Percentiles rank a stretch among this genome's conserved stretches.
These are phyloP conservation scores for Mystacides longicornis DNA, from an alignment of 2,888 invertebrate species.

Conservation along the genomic window DNA sequence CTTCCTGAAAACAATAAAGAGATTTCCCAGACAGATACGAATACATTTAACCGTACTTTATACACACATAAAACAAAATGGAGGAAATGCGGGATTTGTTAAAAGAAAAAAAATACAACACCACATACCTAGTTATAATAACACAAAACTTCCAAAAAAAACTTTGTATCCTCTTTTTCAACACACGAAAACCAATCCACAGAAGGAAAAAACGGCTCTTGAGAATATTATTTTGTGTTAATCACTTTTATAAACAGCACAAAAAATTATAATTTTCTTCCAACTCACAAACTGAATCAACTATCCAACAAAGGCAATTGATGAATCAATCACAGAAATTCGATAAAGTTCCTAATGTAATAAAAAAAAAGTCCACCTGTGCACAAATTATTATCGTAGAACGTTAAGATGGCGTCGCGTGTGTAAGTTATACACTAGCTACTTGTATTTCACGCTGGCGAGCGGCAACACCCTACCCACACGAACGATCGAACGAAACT, in stretches of 20 bases:
- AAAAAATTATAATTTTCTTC: background rate
- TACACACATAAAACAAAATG: background rate
- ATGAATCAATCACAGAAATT: background rate
- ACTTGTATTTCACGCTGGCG: constrained; percentile 28
- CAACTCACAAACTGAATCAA: background rate
- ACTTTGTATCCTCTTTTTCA: background rate
- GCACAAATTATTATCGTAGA: constrained; percentile 12
- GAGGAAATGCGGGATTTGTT: background rate
- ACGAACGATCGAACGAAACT: constrained; percentile 49
- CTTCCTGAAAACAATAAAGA: background rate
- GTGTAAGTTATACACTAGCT: constrained; percentile 34
- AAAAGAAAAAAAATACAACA: background rate
- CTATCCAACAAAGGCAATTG: background rate
- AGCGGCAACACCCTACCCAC: constrained; percentile 37
- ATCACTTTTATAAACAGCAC: background rate
- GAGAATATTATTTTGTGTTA: too few species aligned
- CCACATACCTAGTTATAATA: background rate
- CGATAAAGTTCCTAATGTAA: background rate
- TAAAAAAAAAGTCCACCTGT: constrained; percentile 16
- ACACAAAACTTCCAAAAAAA: background rate
- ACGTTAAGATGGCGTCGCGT: constrained; percentile 22
- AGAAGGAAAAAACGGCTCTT: background rate
- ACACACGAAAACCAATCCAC: constrained; percentile 2
- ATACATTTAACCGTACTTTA: background rate
- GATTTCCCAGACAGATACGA: background rate